These are phyloP conservation scores for Pseudorasbora parva DNA, from an alignment of 2,113 vertebrate genomes.

Conservation along the genomic window DNA sequence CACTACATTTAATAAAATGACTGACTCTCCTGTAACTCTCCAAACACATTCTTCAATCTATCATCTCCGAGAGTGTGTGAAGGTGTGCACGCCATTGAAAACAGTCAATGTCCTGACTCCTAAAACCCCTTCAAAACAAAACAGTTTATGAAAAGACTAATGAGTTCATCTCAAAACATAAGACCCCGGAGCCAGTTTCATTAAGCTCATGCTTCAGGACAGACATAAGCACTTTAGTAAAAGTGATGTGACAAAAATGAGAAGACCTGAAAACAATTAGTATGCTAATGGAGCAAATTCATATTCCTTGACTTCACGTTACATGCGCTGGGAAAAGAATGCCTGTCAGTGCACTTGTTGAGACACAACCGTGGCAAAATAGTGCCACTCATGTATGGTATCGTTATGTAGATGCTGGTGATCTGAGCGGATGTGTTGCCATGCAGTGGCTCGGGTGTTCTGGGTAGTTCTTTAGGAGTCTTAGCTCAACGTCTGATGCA, in stretches of 20 bases:
- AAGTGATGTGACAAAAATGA: slow-evolving; percentile 47
- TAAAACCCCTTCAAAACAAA: slow-evolving; percentile 36
- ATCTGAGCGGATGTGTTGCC: neutral
- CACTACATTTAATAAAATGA: neutral
- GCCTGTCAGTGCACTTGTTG: slow-evolving; percentile 6
- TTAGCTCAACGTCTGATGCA: no score
- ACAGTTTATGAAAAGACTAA: slow-evolving; percentile 50
- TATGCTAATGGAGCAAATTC: slow-evolving; percentile 57
- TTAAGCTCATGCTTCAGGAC: slow-evolving; percentile 51
- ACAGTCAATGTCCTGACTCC: slow-evolving; percentile 20
- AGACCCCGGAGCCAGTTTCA: slow-evolving; percentile 50
- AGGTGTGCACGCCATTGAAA: neutral
- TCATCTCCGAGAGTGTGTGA: neutral
- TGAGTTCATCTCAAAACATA: slow-evolving; percentile 41
- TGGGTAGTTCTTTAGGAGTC: no score
- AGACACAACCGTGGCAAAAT: neutral
- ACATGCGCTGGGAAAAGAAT: slow-evolving; percentile 31
- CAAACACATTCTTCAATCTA: neutral
- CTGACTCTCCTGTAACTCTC: neutral
- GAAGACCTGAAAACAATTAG: slow-evolving; percentile 59
- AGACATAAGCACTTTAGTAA: slow-evolving; percentile 43
- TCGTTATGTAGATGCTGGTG: neutral
- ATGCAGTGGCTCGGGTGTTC: neutral
- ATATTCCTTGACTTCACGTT: slow-evolving; percentile 35
- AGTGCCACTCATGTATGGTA: neutral